These are phyloP conservation scores for Andrena flavipes DNA, from an alignment of 2,888 invertebrate genomes.

Conservation along the genomic window DNA sequence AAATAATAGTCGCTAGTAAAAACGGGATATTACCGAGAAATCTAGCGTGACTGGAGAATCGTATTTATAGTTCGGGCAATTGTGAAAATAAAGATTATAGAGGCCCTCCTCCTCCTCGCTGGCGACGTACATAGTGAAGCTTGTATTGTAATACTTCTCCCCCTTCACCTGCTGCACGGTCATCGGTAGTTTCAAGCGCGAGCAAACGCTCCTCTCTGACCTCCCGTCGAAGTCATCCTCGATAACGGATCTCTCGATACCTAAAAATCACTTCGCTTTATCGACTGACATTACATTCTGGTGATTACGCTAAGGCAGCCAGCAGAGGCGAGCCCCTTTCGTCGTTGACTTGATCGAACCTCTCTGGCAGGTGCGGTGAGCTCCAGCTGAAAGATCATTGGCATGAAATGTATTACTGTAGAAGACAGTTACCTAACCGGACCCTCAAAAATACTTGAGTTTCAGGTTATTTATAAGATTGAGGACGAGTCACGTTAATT, in stretches of 20 bases:
- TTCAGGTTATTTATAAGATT: conserved; percentile 79
- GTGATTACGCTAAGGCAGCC: too few relatives aligned
- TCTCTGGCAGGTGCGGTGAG: neutral
- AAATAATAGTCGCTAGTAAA: neutral
- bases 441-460: conserved; percentile 75
- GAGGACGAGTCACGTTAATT: conserved; percentile 74
- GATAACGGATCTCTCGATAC: conserved; percentile 49
- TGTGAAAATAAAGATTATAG: conserved; percentile 98
- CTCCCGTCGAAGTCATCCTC: conserved; percentile 42
- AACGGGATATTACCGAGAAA: conserved; percentile 88
- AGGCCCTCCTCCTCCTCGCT: conserved; percentile 94
- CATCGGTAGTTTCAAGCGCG: conserved; percentile 86
- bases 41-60: conserved; percentile 87
- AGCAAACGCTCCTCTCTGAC: conserved; percentile 68
- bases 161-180: conserved; percentile 86
- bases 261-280: conserved; percentile 49
- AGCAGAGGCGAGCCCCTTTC: neutral
- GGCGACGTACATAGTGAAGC: conserved; percentile 91
- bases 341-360: neutral
- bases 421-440: conserved; percentile 73
- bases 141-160: conserved; percentile 88
- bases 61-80: conserved; percentile 91
- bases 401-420: conserved; percentile 48
- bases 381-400: conserved; percentile 26
- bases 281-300: neutral